Base-by-base conservation (phyloP, 1,140 invertebrate genomes). In the Nasonia longicornis region DNA sequence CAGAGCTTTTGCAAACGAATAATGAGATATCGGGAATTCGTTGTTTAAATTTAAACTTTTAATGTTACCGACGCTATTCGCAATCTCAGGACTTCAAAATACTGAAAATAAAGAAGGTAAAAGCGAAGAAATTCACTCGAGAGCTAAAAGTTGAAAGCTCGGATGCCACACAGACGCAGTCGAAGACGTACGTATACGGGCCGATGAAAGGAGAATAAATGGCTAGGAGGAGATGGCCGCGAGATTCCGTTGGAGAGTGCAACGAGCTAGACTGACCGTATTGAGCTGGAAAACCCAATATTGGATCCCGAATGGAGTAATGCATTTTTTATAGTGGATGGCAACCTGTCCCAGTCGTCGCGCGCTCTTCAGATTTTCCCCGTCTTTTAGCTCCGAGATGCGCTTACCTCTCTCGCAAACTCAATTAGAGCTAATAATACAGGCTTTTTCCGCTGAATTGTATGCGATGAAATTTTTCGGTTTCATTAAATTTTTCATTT, bases 201-300 rank as follows among this genome's bases (percentile, higher is more conserved):
- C 0, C 10, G 48, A 58, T 52, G 72, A 74, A 58, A 73, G 71
- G 42, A 20, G 71, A 74, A 74, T 52, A 38, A 74, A 74, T 22
- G n/a, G 72, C 7, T 42, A 58, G 14, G 26, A 74, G 64, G 22
- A 74, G 48, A 63, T 63, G 72, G 16, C n/a, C 38, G 48, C 22
- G 48, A 74, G 63, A 58, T 74, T 74, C 48, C 16, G 14, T 35
- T 3, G 31, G 38, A 42, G 38, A 42, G 45, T 4, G 26, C 48
- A 63, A 2, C 45, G 48, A 74, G 16, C 12, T 14, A 20, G 48
- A 63, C 48, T 74, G 72, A 63, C 48, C 72, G 48, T 73, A 73
- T 73, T 48, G 72, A 58, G 72, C 48, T 52, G 72, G 48, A 58
- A 63, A 58, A 29, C 12, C 26, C 26, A 58, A 74, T 74, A 74